phyloP scores from a whole-genome alignment of 1,140 invertebrate species.

The Bombus superbus region DNA sequence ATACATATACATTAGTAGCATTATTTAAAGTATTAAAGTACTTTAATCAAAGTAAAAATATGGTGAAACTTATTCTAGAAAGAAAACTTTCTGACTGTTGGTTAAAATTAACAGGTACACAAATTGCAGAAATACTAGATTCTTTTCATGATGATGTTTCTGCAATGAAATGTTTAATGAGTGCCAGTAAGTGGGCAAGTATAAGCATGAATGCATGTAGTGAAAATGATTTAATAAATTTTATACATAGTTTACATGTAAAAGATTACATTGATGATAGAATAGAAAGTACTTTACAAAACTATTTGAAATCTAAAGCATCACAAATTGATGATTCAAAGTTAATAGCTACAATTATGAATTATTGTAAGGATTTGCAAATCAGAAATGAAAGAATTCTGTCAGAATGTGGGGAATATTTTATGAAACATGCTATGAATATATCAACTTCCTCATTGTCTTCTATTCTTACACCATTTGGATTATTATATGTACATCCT shows the following conservation, averaged over 20 bases:
- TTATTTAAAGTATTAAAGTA: slow-evolving; percentile 85
- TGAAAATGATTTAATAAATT: slow-evolving; percentile 85
- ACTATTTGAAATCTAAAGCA: slow-evolving; percentile 85
- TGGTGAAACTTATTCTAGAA: slow-evolving; percentile 86
- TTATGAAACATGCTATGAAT: slow-evolving; percentile 82
- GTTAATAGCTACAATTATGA: slow-evolving; percentile 85
- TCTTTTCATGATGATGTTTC: slow-evolving; percentile 66
- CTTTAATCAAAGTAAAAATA: slow-evolving; percentile 85
- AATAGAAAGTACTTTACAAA: slow-evolving; percentile 84
- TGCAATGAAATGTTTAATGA: slow-evolving; percentile 76
- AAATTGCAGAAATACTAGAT: slow-evolving; percentile 85
- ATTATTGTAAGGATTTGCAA: slow-evolving; percentile 85
- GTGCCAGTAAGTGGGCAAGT: slow-evolving; percentile 85
- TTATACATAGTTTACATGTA: slow-evolving; percentile 84
- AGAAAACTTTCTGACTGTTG: slow-evolving; percentile 84
- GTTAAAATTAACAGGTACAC: slow-evolving; percentile 83
- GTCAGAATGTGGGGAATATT: slow-evolving; percentile 84
- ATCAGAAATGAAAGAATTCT: slow-evolving; percentile 85
- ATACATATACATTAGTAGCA: slow-evolving; percentile 84
- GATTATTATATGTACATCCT: slow-evolving; percentile 85
- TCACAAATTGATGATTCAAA: slow-evolving; percentile 82
- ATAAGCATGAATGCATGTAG: slow-evolving; percentile 85
- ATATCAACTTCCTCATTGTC: slow-evolving; percentile 84
- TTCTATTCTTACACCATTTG: slow-evolving; percentile 85
- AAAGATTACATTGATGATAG: slow-evolving; percentile 80